Base-by-base conservation (phyloP, 2,113 vertebrate species). In the human region DNA sequence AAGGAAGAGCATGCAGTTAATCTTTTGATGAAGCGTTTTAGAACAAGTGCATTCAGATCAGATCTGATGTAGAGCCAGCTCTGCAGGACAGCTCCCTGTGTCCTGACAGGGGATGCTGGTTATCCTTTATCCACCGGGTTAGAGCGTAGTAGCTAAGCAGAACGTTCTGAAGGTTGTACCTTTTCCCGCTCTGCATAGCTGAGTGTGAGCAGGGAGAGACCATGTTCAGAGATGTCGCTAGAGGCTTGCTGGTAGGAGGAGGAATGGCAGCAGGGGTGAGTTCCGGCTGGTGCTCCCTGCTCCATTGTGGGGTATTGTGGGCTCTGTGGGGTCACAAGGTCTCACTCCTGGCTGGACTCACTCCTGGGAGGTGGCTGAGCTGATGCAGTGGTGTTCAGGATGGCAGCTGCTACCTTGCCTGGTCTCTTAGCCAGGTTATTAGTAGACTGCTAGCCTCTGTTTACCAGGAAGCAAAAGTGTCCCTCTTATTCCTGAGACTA, bases 251-350 rank as follows among this genome's bases (percentile, higher is more conserved):
- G 48, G 16, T 5, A 35, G 40, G 16, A 40, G 40, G 70, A 88
- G 78, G 9, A 12, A 8, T 0, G 8, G 35, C 45, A 35, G 27
- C 18, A 22, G 25, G 13, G n/a, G n/a, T 27, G 61, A 23, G 13
- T 70, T 11, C n/a, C 9, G 27, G 40, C 16, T 45, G 79, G 7
- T 9, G 1, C 40, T 61, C 43, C 30, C 2, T 17, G 13, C 45
- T 70, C 30, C 32, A 0, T 7, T 32, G 32, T 4, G 0, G 38
- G 32, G 16, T 0, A 7, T 25, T 5, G 7, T 38, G 45, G 22
- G 20, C 48, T 83, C 12, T 14, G 2, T 5, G 2, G 61, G 1
- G 32, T 94, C 66, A 6, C 5, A 0, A 2, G 32, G 48, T 18
- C n/a, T 84, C 83, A 38, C 30, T 30, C 20, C 27, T 16, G 35